Conservation (phyloP, 2,797 vertebrate species). For the Kryptopterus vitreolus region DNA sequence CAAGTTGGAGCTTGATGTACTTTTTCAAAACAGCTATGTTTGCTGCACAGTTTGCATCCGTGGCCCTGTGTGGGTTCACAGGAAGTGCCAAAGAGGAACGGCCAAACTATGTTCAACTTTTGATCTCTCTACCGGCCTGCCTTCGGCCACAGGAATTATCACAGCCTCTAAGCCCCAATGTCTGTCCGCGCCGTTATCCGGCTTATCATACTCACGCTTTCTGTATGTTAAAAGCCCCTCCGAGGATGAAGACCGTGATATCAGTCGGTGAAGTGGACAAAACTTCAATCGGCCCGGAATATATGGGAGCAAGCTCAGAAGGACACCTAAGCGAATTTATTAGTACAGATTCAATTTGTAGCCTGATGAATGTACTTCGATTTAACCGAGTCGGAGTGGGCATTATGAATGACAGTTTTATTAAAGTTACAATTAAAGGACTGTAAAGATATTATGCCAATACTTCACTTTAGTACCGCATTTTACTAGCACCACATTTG, state of each 20-base stretch:
- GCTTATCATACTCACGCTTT: background rate
- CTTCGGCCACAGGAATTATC: background rate
- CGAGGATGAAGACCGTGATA: background rate
- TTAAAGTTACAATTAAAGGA: background rate
- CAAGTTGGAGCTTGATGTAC: slow-evolving; percentile 3
- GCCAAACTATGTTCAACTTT: slow-evolving; percentile 7
- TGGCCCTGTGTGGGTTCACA: slow-evolving; percentile 4
- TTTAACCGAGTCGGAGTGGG: background rate
- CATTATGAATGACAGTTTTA: slow-evolving; percentile 18
- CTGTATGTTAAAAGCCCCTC: background rate
- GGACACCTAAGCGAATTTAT: background rate
- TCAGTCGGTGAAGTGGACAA: background rate
- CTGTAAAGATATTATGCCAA: slow-evolving; percentile 6
- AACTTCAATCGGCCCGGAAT: background rate
- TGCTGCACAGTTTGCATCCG: background rate
- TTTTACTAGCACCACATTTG: slow-evolving; percentile 15
- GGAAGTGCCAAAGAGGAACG: background rate
- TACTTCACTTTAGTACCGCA: slow-evolving; percentile 15
- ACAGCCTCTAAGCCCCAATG: background rate
- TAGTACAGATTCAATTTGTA: slow-evolving; percentile 8
- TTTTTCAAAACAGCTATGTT: slow-evolving; percentile 11
- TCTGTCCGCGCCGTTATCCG: background rate
- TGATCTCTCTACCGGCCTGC: background rate
- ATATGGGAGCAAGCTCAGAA: background rate
- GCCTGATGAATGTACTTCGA: background rate